Percentiles rank a stretch among this genome's conserved stretches.
These are phyloP conservation scores for Hesperia comma DNA, from an alignment of 2,888 invertebrate genomes.

Conservation along the genomic window DNA sequence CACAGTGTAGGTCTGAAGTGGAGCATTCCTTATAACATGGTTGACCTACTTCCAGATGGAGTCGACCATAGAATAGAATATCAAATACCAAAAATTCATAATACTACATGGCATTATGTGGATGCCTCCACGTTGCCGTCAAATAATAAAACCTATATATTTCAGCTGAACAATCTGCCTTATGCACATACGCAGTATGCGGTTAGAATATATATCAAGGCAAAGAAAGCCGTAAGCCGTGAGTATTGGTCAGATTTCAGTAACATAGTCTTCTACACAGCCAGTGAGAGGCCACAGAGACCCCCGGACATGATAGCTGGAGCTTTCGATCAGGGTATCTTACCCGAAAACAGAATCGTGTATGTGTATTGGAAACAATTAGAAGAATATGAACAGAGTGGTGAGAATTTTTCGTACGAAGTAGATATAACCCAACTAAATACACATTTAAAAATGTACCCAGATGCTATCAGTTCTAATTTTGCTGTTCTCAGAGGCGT, in stretches of 20 bases:
- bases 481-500: constrained; percentile 83
- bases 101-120: constrained; percentile 70
- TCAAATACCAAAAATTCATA: constrained; percentile 77
- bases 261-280: constrained; percentile 85
- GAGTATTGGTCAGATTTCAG: constrained; percentile 89
- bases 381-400: constrained; percentile 87
- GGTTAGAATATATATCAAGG: constrained; percentile 87
- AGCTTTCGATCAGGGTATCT: constrained; percentile 87
- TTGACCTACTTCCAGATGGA: constrained; percentile 62
- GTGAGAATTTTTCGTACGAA: constrained; percentile 88
- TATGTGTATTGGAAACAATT: constrained; percentile 92
- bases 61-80: constrained; percentile 75
- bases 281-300: constrained; percentile 83
- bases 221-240: constrained; percentile 76
- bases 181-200: constrained; percentile 89
- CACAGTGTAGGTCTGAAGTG: constrained; percentile 71
- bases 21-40: constrained; percentile 66
- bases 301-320: constrained; percentile 89
- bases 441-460: constrained; percentile 60
- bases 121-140: constrained; percentile 60
- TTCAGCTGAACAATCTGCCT: no score
- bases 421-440: constrained; percentile 71
- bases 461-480: constrained; percentile 81
- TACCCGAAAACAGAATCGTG: constrained; percentile 82
- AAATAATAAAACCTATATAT: constrained; percentile 66